Percentiles rank a stretch among this genome's conserved stretches.
phyloP scores from a whole-genome alignment of 2,797 vertebrate species.

The Loriculus beryllinus region DNA sequence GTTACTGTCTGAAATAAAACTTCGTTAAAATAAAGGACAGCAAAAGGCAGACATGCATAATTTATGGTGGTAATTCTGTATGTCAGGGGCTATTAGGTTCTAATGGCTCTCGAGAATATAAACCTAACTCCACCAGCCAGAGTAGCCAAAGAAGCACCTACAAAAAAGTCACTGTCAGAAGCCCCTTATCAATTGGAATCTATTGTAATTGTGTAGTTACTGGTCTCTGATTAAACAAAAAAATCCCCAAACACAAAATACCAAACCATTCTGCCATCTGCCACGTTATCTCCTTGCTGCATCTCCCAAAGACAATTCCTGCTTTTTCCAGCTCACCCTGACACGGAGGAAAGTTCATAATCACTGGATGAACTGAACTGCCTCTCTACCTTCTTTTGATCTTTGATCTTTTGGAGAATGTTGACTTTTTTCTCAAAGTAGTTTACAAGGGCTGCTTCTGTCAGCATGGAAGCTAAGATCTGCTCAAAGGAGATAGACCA shows the following conservation, averaged over 20 bases:
- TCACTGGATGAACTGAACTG: constrained; percentile 90
- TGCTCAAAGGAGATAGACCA: constrained; percentile 98
- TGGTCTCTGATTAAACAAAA: constrained; percentile 32
- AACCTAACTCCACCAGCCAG: constrained; percentile 43
- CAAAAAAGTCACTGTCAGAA: constrained; percentile 48
- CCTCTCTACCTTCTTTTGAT: constrained; percentile 86
- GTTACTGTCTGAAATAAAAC: constrained; percentile 57
- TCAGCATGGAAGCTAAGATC: constrained; percentile 93
- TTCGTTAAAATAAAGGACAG: constrained; percentile 58
- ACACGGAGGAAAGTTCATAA: constrained; percentile 81
- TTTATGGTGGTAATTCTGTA: constrained; percentile 49
- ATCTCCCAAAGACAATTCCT: neutral
- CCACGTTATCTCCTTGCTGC: neutral
- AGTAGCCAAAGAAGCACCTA: constrained; percentile 37
- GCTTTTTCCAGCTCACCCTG: constrained; percentile 72
- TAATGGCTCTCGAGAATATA: constrained; percentile 51
- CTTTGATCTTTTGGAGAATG: constrained; percentile 86
- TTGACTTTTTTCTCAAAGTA: constrained; percentile 92
- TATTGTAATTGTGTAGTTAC: constrained; percentile 45
- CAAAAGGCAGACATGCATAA: constrained; percentile 61
- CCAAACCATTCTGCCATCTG: constrained; percentile 44
- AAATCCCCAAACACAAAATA: neutral
- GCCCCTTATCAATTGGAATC: constrained; percentile 32
- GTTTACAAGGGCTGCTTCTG: constrained; percentile 90
- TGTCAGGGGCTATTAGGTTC: constrained; percentile 48